Evolutionary conservation across 2,797 vertebrate genomes (phyloP).

Genomic region (Vultur gryphus): DNA sequence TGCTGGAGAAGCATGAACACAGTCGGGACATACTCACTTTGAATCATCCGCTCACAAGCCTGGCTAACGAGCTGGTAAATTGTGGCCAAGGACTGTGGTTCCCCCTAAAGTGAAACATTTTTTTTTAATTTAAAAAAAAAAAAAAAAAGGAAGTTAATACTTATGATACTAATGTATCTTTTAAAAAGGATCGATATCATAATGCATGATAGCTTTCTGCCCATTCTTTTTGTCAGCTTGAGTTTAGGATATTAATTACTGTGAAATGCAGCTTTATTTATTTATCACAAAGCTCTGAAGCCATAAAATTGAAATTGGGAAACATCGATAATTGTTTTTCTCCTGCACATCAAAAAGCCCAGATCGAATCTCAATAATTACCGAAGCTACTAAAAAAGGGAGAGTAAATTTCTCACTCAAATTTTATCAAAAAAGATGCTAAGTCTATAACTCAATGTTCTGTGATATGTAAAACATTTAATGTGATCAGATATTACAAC

Average conservation of each 20-base stretch:
- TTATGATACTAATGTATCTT: no score
- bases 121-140: background rate
- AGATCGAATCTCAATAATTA: background rate
- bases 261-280: conserved; percentile 28
- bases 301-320: conserved; percentile 5
- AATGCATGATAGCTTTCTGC: background rate
- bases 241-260: background rate
- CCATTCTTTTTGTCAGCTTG: background rate
- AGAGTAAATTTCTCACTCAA: conserved; percentile 8
- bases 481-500: background rate
- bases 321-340: conserved; percentile 19
- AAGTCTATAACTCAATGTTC: background rate
- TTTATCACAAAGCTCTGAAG: background rate
- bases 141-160: background rate
- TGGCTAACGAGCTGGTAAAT: conserved; percentile 92
- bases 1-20: background rate
- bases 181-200: background rate
- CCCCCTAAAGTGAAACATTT: conserved; percentile 77
- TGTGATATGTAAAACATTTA: conserved; percentile 39
- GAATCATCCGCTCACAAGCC: conserved; percentile 90
- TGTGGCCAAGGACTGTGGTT: conserved; percentile 87
- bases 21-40: conserved; percentile 75
- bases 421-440: background rate
- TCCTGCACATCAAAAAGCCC: background rate
- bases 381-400: background rate